These are phyloP conservation scores for Odontocolon sp. DNA, from an alignment of 2,888 invertebrate species.

Conservation along the genomic window DNA sequence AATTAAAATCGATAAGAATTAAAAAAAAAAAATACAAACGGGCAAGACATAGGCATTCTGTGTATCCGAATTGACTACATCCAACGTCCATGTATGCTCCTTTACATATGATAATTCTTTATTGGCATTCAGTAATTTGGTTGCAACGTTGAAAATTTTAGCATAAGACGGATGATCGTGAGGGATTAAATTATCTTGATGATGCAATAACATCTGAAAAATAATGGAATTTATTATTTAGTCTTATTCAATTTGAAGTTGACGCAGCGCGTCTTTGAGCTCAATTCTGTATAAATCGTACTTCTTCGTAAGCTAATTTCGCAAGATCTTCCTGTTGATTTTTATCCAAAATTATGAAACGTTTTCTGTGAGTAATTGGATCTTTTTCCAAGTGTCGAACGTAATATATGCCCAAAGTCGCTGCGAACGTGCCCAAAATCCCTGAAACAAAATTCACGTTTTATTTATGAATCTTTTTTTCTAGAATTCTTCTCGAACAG, in stretches of 20 bases:
- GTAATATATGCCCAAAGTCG: constrained; percentile 70
- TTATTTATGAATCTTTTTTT: not conserved
- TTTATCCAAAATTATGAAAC: constrained; percentile 82
- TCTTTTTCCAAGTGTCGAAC: constrained; percentile 81
- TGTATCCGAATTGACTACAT: constrained; percentile 80
- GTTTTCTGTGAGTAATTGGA: constrained; percentile 82
- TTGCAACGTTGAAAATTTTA: constrained; percentile 78
- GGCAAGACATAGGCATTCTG: constrained; percentile 84
- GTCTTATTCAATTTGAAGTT: not conserved
- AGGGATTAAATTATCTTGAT: constrained; percentile 72
- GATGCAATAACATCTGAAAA: constrained; percentile 73
- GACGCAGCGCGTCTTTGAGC: not conserved
- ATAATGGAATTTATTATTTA: not conserved
- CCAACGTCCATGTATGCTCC: constrained; percentile 81
- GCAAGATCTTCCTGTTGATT: constrained; percentile 80
- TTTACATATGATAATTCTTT: constrained; percentile 80
- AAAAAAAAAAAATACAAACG: constrained; percentile 71
- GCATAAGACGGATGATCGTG: constrained; percentile 76
- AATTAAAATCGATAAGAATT: not conserved
- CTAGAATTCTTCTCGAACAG: not conserved
- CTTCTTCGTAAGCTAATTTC: constrained; percentile 76
- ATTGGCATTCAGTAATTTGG: constrained; percentile 80
- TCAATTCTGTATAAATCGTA: constrained; percentile 40
- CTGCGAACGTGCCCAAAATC: constrained; percentile 63
- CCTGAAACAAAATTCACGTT: constrained; percentile 62